phyloP scores from a whole-genome alignment of 2,113 vertebrate genomes.

The Paraplagusia blochii region DNA sequence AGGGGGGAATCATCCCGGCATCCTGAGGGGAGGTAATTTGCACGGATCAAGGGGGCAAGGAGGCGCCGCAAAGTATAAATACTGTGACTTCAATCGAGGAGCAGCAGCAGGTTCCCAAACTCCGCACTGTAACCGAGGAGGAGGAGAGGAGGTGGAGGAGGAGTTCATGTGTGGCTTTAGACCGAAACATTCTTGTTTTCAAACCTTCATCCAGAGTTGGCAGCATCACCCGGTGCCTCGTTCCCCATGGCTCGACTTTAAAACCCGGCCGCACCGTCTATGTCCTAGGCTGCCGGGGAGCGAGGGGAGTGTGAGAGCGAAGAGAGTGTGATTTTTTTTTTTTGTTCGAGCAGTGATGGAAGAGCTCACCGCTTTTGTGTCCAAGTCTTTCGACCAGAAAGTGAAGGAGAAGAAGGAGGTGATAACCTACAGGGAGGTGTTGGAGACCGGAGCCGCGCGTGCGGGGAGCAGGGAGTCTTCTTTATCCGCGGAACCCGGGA shows the following conservation, averaged over 20 bases:
- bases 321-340: constrained; percentile 30
- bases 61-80: constrained; percentile 97
- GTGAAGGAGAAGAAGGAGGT: constrained; percentile 97
- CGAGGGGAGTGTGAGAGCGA: constrained; percentile 43
- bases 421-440: constrained; percentile 94
- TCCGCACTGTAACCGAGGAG: constrained; percentile 79
- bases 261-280: constrained; percentile 79
- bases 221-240: constrained; percentile 56
- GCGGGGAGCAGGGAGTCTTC: constrained; percentile 79
- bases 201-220: constrained; percentile 65
- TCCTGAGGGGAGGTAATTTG: constrained; percentile 91
- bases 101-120: constrained; percentile 87
- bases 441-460: constrained; percentile 88
- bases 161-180: constrained; percentile 72
- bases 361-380: constrained; percentile 97
- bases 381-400: constrained; percentile 98
- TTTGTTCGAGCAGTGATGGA: constrained; percentile 83
- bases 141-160: constrained; percentile 84
- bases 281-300: constrained; percentile 85
- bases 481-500: constrained; percentile 76
- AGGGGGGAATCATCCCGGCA: constrained; percentile 80
- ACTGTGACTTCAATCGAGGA: constrained; percentile 91
- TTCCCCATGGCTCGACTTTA: constrained; percentile 72
- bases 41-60: constrained; percentile 91
- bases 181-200: constrained; percentile 15